These are phyloP conservation scores for Homalodisca vitripennis DNA, from an alignment of 1,140 invertebrate species.

Conservation along the genomic window DNA sequence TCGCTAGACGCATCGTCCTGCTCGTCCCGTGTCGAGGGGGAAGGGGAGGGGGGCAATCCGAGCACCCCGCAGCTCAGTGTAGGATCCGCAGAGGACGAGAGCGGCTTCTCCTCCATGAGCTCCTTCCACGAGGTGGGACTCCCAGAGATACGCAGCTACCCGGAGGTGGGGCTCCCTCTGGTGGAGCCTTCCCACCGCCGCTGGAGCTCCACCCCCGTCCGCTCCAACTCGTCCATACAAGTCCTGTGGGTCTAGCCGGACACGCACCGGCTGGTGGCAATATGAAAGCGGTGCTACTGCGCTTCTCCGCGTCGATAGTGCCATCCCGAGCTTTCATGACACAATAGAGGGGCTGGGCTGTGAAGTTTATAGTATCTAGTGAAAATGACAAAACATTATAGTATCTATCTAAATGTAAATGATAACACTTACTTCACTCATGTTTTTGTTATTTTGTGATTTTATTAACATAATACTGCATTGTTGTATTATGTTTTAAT, in stretches of 20 bases:
- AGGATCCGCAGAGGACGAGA: slow-evolving; percentile 68
- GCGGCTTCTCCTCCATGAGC: slow-evolving; percentile 78
- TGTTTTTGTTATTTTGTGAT: too few relatives aligned
- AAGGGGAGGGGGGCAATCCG: slow-evolving; percentile 42
- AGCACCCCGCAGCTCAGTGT: slow-evolving; percentile 51
- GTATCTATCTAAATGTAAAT: too few relatives aligned
- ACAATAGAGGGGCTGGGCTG: neutral
- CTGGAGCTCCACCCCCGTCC: slow-evolving; percentile 39
- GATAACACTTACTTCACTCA: too few relatives aligned
- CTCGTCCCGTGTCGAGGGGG: slow-evolving; percentile 6
- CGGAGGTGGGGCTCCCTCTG: slow-evolving; percentile 41
- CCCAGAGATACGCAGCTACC: slow-evolving; percentile 36
- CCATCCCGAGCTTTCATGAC: neutral
- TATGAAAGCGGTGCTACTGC: neutral
- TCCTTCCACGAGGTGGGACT: slow-evolving; percentile 73
- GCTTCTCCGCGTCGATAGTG: neutral
- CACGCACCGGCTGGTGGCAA: neutral
- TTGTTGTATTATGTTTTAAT: too few relatives aligned
- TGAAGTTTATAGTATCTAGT: too few relatives aligned
- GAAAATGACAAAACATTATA: too few relatives aligned
- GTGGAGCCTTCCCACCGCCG: slow-evolving; percentile 37
- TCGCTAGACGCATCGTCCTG: slow-evolving; percentile 33
- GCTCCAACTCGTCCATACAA: slow-evolving; percentile 30
- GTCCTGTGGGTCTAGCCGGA: slow-evolving; percentile 39
- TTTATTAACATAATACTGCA: too few relatives aligned